These are phyloP conservation scores for Anguilla rostrata DNA, from an alignment of 2,113 vertebrate genomes.

Conservation along the genomic window DNA sequence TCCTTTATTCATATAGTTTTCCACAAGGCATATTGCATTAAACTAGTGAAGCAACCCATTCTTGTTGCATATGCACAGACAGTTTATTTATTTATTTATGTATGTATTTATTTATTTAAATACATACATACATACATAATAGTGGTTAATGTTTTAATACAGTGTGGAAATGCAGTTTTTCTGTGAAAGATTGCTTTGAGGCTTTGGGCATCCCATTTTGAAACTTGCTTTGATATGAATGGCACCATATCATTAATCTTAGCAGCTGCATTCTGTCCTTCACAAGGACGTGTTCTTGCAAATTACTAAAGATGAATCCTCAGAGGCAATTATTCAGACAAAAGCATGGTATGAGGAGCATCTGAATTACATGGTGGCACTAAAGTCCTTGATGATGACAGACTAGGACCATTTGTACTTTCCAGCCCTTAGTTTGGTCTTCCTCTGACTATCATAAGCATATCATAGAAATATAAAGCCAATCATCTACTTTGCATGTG, in stretches of 20 bases:
- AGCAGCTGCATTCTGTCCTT: neutral
- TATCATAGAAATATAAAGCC: neutral
- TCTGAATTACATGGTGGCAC: neutral
- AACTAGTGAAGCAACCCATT: no score
- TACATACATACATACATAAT: neutral
- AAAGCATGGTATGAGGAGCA: neutral
- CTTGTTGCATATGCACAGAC: no score
- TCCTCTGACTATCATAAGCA: neutral
- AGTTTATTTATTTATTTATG: no score
- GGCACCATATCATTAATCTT: neutral
- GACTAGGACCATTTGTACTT: neutral
- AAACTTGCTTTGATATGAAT: neutral
- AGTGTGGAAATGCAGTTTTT: neutral
- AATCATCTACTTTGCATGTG: neutral
- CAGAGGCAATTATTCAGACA: neutral
- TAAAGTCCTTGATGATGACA: constrained; percentile 2
- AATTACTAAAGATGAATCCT: neutral
- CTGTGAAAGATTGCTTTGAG: neutral
- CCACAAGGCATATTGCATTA: no score
- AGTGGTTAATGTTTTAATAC: neutral
- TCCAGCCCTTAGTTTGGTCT: neutral
- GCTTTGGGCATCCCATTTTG: neutral
- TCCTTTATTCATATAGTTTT: no score
- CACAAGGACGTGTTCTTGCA: neutral
- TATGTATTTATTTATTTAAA: no score